phyloP scores from a whole-genome alignment of 2,888 invertebrate species.

The Ellobium chinense region DNA sequence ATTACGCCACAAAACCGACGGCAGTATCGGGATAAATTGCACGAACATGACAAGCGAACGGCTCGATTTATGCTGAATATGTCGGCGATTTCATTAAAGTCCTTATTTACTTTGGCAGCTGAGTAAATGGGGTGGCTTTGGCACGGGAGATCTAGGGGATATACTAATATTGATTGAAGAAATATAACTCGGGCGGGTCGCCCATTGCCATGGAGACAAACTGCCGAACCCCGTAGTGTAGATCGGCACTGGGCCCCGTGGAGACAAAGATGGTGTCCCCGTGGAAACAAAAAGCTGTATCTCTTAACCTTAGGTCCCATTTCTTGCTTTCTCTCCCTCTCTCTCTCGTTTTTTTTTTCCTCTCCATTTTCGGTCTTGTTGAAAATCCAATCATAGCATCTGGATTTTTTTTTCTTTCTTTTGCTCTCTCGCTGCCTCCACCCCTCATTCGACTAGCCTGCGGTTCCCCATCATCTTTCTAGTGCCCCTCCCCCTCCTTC shows the following conservation, averaged over 20 bases:
- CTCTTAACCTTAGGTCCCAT: background rate
- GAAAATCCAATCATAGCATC: too few relatives aligned
- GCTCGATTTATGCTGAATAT: conserved; percentile 52
- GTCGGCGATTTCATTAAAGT: conserved; percentile 56
- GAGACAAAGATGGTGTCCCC: background rate
- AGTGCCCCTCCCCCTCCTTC: too few relatives aligned
- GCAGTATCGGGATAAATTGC: conserved; percentile 29
- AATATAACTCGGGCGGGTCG: conserved; percentile 50
- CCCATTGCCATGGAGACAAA: conserved; percentile 42
- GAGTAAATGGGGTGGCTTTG: conserved; percentile 49
- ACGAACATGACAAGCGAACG: conserved; percentile 25
- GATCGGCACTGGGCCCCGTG: background rate
- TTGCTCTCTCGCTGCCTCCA: too few relatives aligned
- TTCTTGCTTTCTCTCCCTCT: background rate
- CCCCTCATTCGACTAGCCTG: too few relatives aligned
- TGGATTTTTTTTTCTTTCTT: too few relatives aligned
- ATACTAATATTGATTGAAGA: conserved; percentile 55
- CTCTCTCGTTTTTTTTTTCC: too few relatives aligned
- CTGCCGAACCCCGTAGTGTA: background rate
- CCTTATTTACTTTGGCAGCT: conserved; percentile 53
- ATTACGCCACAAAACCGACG: conserved; percentile 7
- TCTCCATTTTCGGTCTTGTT: too few relatives aligned
- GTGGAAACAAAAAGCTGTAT: background rate
- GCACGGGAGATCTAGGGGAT: conserved; percentile 47
- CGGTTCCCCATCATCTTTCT: too few relatives aligned